These are phyloP conservation scores for Gallinago nigripennis DNA, from an alignment of 2,797 vertebrate genomes.

Conservation along the genomic window DNA sequence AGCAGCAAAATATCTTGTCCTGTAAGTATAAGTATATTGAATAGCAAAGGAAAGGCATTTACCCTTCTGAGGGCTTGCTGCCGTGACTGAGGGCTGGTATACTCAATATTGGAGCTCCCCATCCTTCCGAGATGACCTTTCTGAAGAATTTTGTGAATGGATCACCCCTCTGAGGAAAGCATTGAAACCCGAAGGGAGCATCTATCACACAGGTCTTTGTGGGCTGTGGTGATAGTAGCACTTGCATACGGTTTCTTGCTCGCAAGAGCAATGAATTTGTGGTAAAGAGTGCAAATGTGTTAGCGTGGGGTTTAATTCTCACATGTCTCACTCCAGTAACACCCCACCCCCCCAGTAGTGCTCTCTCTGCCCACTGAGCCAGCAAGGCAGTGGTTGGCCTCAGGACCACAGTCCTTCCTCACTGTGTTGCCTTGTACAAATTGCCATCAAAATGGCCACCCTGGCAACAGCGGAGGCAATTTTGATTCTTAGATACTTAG, in stretches of 20 bases:
- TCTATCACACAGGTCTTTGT: background rate
- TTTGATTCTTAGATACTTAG: background rate
- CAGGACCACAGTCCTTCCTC: background rate
- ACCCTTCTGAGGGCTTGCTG: background rate
- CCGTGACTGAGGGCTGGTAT: background rate
- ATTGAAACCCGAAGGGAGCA: background rate
- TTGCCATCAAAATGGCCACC: background rate
- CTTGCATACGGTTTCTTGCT: background rate
- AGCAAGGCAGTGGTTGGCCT: background rate
- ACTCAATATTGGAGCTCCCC: background rate
- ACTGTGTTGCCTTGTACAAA: background rate
- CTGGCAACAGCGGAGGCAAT: background rate
- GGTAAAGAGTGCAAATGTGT: background rate
- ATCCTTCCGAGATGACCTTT: background rate
- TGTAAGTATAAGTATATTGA: background rate
- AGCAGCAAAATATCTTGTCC: background rate
- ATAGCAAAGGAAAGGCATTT: background rate
- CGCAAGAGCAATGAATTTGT: background rate
- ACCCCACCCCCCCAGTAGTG: too few relatives aligned
- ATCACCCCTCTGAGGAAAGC: background rate
- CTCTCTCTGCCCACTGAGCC: background rate
- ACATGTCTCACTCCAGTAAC: background rate
- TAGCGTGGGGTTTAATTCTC: background rate
- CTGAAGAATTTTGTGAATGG: background rate
- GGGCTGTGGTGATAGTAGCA: rapidly evolving